Evolutionary conservation across 2,888 invertebrate genomes (phyloP), one percentile per base, ranked within the genome.

Genomic region (Eubasilissa splendida): DNA sequence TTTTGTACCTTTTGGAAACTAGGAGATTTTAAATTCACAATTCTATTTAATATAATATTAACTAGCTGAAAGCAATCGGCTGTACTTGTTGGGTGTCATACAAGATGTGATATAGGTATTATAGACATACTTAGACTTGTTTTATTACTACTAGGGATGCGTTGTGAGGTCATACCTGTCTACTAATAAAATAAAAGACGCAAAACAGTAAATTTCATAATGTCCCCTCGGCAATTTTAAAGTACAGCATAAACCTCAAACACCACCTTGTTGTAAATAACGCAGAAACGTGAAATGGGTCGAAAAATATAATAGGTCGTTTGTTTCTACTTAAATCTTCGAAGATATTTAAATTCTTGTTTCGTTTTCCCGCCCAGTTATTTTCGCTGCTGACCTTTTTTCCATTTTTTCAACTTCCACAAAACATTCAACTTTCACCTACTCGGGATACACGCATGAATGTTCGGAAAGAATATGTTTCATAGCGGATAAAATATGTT

Each of bases 401-500:
- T 58, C 58, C 77, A 14, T 66, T 66, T 68, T 76, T 73, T n/a
- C 22, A 73, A 33, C n/a, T 60, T 12, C 50, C 56, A 11, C 52
- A 12, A 50, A 59, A 60, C 75, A 75, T 77, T 66, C 58, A 53
- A 31, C 77, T 56, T 68, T 12, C 53, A 56, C 59, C 31, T 42
- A 42, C 66, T 60, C 52, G 58, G 53, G 68, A 77, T 66, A 77
- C 77, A 68, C 77, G 77, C 77, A n/a, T 68, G 68, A 77, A 68
- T 68, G 66, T 77, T 68, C 76, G 3, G 53, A 76, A 76, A 76
- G 63, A 63, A 76, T 76, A 65, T 65, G 60, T 76, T 76, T 68
- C 77, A 68, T 68, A 58, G 63, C 53, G 54, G 66, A 68, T 52
- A 68, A 77, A 68, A 77, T 74, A 60, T 76, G 60, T 76, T 53